phyloP scores from a whole-genome alignment of 2,888 invertebrate species.

The Uloborus plumipes region DNA sequence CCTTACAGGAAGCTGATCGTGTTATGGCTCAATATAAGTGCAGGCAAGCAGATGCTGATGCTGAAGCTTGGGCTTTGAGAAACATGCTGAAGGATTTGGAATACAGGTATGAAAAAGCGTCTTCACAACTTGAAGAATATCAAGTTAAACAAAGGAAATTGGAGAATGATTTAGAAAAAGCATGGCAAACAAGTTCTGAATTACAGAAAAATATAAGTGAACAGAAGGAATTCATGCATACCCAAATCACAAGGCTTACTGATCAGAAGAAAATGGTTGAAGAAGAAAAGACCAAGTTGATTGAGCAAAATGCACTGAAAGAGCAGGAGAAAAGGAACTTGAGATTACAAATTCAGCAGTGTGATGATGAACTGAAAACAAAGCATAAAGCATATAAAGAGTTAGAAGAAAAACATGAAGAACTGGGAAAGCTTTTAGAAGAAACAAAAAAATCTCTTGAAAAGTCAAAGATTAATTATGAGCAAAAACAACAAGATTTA shows the following conservation, averaged over 20 bases:
- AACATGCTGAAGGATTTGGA: slow-evolving; percentile 56
- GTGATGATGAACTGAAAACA: slow-evolving; percentile 25
- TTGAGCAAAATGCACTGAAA: slow-evolving; percentile 16
- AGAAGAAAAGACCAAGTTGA: slow-evolving; percentile 38
- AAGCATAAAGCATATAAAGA: slow-evolving; percentile 30
- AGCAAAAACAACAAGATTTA: slow-evolving; percentile 15
- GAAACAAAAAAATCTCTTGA: slow-evolving; percentile 31
- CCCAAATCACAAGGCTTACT: slow-evolving; percentile 29
- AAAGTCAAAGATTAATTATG: slow-evolving; percentile 25
- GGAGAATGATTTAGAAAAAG: slow-evolving; percentile 17
- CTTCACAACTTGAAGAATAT: background rate
- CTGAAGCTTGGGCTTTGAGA: slow-evolving; percentile 38
- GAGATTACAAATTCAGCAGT: slow-evolving; percentile 16
- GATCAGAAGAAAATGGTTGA: slow-evolving; percentile 47
- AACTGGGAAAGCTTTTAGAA: slow-evolving; percentile 16
- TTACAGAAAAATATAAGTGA: slow-evolving; percentile 23
- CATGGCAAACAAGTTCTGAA: slow-evolving; percentile 24
- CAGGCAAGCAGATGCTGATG: slow-evolving; percentile 46
- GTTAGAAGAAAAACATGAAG: slow-evolving; percentile 18
- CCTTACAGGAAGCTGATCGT: slow-evolving; percentile 49
- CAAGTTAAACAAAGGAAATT: slow-evolving; percentile 16
- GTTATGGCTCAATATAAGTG: slow-evolving; percentile 56
- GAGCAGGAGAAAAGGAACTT: slow-evolving; percentile 41
- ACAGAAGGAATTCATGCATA: slow-evolving; percentile 33
- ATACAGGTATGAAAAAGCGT: slow-evolving; percentile 25